These are phyloP conservation scores for Eupithecia vulgata DNA, from an alignment of 2,888 invertebrate species.

Conservation along the genomic window DNA sequence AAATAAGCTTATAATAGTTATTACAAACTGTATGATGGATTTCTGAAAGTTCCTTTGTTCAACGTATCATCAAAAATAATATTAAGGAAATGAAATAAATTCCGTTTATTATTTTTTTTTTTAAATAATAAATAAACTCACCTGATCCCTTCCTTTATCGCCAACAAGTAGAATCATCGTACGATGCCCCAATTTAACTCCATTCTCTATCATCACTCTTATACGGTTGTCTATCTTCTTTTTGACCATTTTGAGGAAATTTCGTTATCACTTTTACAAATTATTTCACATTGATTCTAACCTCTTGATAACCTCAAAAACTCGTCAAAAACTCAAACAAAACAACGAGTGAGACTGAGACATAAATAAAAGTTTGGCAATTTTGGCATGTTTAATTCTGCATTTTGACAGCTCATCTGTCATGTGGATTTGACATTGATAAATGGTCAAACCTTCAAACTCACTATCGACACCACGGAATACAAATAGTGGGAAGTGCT, in stretches of 20 bases:
- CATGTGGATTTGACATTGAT: too few relatives aligned
- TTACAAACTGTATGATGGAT: too few relatives aligned
- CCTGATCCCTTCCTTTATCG: constrained; percentile 98
- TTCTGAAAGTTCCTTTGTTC: too few relatives aligned
- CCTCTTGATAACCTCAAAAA: constrained; percentile 46
- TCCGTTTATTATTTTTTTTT: too few relatives aligned
- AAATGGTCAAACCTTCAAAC: too few relatives aligned
- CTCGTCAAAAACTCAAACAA: constrained; percentile 36
- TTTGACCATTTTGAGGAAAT: constrained; percentile 88
- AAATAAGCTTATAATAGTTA: too few relatives aligned
- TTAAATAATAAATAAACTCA: too few relatives aligned
- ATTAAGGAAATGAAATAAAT: too few relatives aligned
- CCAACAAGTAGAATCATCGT: constrained; percentile 98
- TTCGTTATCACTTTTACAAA: constrained; percentile 18
- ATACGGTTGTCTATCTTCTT: constrained; percentile 99
- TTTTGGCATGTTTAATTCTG: background rate
- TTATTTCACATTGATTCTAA: constrained; percentile 47
- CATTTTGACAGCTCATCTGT: background rate
- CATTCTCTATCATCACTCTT: constrained; percentile 98
- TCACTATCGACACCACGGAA: too few relatives aligned
- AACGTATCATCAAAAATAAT: too few relatives aligned
- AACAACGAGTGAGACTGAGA: background rate
- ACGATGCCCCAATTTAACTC: constrained; percentile 94
- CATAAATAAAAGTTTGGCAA: too few relatives aligned
- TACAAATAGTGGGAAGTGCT: too few relatives aligned